Percentiles rank a stretch among this genome's conserved stretches.
Evolutionary conservation across 2,888 invertebrate genomes (phyloP).

Genomic region (Andrena fulva): DNA sequence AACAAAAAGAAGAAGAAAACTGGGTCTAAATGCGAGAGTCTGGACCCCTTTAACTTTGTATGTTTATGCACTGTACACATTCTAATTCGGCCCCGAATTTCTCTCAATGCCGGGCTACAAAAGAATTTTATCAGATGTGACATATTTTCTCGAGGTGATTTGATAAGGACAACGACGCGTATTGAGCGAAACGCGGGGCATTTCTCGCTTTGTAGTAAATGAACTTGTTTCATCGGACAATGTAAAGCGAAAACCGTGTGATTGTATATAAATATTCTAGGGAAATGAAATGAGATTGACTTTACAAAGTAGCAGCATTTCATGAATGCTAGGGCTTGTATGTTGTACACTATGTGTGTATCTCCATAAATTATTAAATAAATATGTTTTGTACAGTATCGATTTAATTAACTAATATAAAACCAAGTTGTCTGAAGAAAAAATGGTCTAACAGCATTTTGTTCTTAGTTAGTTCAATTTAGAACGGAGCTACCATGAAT

Average conservation of each 20-base stretch:
- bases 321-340: constrained; percentile 77
- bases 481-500: neutral
- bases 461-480: neutral
- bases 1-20: constrained; percentile 28
- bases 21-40: constrained; percentile 49
- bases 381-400: constrained; percentile 83
- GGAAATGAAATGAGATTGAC: constrained; percentile 61
- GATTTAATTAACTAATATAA: neutral
- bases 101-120: constrained; percentile 53
- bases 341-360: constrained; percentile 79
- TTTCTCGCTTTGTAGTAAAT: constrained; percentile 74
- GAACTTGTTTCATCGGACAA: constrained; percentile 70
- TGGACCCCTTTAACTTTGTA: constrained; percentile 76
- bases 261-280: constrained; percentile 79
- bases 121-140: constrained; percentile 59
- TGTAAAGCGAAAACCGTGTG: constrained; percentile 73
- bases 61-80: constrained; percentile 74
- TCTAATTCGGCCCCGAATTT: constrained; percentile 60
- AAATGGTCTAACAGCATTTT: neutral
- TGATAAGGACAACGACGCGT: constrained; percentile 43
- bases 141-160: constrained; percentile 69
- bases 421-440: neutral
- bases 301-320: constrained; percentile 76
- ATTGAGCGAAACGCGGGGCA: constrained; percentile 63
- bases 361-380: constrained; percentile 83